These are phyloP conservation scores for Thamnophis elegans DNA, from an alignment of 2,797 vertebrate species.

Conservation along the genomic window DNA sequence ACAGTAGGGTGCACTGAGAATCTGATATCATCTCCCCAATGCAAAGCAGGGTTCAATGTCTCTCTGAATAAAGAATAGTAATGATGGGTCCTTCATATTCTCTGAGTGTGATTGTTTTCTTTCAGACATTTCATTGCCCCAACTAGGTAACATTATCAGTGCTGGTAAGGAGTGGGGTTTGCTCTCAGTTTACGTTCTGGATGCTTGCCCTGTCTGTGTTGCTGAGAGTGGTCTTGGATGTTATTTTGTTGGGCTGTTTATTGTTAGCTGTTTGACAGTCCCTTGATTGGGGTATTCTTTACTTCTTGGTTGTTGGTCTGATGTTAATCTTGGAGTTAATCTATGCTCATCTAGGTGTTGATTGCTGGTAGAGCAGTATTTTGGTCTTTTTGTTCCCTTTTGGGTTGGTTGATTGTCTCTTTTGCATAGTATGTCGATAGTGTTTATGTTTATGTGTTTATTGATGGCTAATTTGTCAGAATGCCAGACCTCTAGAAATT, in stretches of 20 bases:
- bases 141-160: not conserved
- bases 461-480: not conserved
- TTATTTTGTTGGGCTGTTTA: not conserved
- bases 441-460: not conserved
- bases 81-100: not conserved
- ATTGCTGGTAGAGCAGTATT: not conserved
- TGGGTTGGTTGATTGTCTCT: not conserved
- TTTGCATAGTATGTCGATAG: not conserved
- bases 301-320: not conserved
- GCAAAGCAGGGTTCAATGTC: not conserved
- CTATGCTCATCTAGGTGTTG: not conserved
- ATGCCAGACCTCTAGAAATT: not conserved
- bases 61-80: not conserved
- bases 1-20: not conserved
- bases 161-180: not conserved
- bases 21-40: not conserved
- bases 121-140: not conserved
- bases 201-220: not conserved
- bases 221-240: not conserved
- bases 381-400: not conserved
- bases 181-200: not conserved
- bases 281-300: not conserved
- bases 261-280: not conserved
- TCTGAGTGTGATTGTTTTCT: not conserved
- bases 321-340: not conserved